Evolutionary conservation across 2,113 vertebrate species (phyloP), one percentile per base, ranked within the genome.

Genomic region (Trochalopteron elliotii): DNA sequence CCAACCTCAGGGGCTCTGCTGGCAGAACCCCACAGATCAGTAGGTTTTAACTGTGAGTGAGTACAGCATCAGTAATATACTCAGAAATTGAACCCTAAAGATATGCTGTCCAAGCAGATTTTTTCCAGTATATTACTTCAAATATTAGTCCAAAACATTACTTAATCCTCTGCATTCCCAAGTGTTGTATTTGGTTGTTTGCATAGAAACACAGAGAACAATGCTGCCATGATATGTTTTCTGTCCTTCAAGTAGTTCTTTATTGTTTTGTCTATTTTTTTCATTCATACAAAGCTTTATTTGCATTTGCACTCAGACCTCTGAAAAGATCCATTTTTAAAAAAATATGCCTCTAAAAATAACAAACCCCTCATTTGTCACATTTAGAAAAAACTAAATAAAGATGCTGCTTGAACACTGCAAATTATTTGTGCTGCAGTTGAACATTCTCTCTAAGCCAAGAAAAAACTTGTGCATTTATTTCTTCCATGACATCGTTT

Each of bases 401-500:
- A 72, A 69, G 21, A 84, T 30, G 37, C 25, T 78, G 55, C 82
- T 83, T 76, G 67, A 94, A 68, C 39, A 55, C 27, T 69, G 69
- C 56, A 76, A 78, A 86, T 95, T 92, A 97, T 72, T 90, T 94
- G 24, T 76, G 76, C 60, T 97, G 81, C 67, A 83, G 71, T 30
- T 96, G 91, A 91, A 96, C 67, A 28, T 97, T 97, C 91, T 98
- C 94, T 95, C 93, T 95, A 90, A 99, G 97, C 99, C 99, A 99
- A n/a, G 94, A 95, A 74, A 99, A 97, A 82, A 99, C 98, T 19
- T 98, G 95, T 20, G 86, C 55, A 65, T 99, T 99, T 89, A 99
- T 98, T 98, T 99, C 99, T 84, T 98, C 98, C 96, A 98, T 93
- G 55, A 99, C 96, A 65, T 98, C 98, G 1, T 98, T 98, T 68